phyloP scores from a whole-genome alignment of 2,797 vertebrate species.

The Glossophaga mutica region DNA sequence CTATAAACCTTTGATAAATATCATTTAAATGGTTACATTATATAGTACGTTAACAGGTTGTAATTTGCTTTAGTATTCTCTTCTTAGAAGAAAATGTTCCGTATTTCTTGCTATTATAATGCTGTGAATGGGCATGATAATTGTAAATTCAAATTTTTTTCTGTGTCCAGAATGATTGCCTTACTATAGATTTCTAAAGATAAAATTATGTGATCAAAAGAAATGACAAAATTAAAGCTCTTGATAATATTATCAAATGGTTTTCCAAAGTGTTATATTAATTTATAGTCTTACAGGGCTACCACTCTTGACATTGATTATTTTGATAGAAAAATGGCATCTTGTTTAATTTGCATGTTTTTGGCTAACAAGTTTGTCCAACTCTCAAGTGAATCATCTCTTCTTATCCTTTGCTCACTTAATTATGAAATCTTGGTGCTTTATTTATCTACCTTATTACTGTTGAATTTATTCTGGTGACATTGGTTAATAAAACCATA shows the following conservation, averaged over 20 bases:
- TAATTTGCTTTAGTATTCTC: slow-evolving; percentile 11
- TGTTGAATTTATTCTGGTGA: neutral
- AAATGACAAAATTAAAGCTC: neutral
- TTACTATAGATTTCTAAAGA: neutral
- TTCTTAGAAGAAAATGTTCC: slow-evolving; percentile 17
- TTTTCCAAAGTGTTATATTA: neutral
- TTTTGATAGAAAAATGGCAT: slow-evolving; percentile 30
- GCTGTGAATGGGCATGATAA: neutral
- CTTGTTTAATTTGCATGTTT: neutral
- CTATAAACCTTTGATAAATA: slow-evolving; percentile 9
- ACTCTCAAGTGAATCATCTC: neutral
- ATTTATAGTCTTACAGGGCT: neutral
- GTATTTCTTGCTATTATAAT: neutral
- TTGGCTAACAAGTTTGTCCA: neutral
- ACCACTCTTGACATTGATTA: neutral
- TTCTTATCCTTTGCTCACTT: neutral
- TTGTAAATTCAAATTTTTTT: neutral
- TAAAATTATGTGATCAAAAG: neutral
- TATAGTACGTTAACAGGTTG: neutral
- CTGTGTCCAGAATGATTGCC: slow-evolving; percentile 4
- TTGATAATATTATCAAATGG: neutral
- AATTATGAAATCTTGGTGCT: neutral
- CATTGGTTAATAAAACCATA: neutral
- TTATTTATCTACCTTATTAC: neutral
- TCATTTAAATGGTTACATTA: neutral